These are phyloP conservation scores for Arctopsyche grandis DNA, from an alignment of 1,140 invertebrate genomes.

Conservation along the genomic window DNA sequence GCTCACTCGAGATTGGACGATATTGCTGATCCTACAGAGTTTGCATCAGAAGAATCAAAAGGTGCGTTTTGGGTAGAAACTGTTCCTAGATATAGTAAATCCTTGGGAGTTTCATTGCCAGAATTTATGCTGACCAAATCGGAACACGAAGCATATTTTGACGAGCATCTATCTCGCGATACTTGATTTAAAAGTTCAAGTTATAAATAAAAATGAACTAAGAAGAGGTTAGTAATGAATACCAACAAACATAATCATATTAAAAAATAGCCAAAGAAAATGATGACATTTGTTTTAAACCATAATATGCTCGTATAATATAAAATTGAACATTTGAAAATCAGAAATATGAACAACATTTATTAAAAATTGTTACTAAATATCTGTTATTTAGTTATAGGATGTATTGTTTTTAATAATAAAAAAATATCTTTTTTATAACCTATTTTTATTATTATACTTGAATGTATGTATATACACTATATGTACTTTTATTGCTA, in stretches of 20 bases:
- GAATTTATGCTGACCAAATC: conserved; percentile 75
- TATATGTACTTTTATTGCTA: too few species aligned
- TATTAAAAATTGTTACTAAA: not conserved
- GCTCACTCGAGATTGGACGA: conserved; percentile 56
- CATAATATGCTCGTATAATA: not conserved
- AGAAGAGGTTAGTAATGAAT: not conserved
- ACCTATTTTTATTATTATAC: not conserved
- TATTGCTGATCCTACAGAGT: conserved; percentile 64
- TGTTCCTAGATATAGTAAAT: conserved; percentile 70
- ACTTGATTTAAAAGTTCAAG: not conserved
- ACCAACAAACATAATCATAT: not conserved
- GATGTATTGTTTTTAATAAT: conserved; percentile 8
- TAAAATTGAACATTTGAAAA: not conserved
- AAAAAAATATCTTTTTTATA: not conserved
- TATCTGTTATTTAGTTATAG: conserved; percentile 52
- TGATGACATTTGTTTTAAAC: not conserved
- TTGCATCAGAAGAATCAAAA: conserved; percentile 64
- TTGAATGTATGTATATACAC: not conserved
- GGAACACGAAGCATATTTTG: conserved; percentile 74
- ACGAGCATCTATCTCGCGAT: conserved; percentile 60
- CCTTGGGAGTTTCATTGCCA: conserved; percentile 71
- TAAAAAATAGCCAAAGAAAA: conserved; percentile 22
- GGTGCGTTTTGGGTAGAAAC: conserved; percentile 72
- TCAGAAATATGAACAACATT: not conserved
- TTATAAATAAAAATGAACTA: too few species aligned